These are phyloP conservation scores for Argyrosomus regius DNA, from an alignment of 2,797 vertebrate genomes.

Conservation along the genomic window DNA sequence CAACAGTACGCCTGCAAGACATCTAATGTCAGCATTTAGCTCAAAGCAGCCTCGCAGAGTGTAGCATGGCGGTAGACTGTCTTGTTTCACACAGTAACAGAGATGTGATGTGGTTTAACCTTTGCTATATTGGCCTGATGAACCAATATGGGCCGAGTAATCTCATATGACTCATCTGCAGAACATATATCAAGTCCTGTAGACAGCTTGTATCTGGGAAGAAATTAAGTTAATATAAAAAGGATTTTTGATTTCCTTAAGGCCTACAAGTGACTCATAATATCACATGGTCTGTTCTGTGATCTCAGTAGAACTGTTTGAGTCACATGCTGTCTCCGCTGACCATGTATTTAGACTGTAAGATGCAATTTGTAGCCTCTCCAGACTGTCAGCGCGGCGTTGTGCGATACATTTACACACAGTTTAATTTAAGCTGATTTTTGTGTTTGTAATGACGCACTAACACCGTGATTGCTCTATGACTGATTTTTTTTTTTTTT, in stretches of 20 bases:
- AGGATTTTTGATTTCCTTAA: conserved; percentile 49
- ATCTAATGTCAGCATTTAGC: neutral
- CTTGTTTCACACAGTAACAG: neutral
- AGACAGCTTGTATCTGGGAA: conserved; percentile 40
- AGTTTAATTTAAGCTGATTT: conserved; percentile 8
- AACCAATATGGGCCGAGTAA: neutral
- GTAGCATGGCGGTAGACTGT: neutral
- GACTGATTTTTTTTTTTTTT: neutral
- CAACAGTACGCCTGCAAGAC: neutral
- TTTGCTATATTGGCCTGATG: neutral
- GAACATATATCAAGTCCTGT: conserved; percentile 25
- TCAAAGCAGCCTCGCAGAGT: neutral
- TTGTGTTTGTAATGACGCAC: neutral
- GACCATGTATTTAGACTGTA: conserved; percentile 8
- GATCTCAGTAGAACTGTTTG: conserved; percentile 24
- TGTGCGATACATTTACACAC: conserved; percentile 10
- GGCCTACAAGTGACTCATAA: conserved; percentile 58
- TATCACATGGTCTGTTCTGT: conserved; percentile 41
- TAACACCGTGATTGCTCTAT: neutral
- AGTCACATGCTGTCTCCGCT: conserved; percentile 42
- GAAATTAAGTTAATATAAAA: conserved; percentile 47
- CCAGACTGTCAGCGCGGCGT: neutral
- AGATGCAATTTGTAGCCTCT: conserved; percentile 28
- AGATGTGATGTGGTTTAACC: neutral
- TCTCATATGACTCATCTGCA: conserved; percentile 37